phyloP scores from a whole-genome alignment of 1,140 invertebrate species.

The Leptinotarsa undecemlineata region DNA sequence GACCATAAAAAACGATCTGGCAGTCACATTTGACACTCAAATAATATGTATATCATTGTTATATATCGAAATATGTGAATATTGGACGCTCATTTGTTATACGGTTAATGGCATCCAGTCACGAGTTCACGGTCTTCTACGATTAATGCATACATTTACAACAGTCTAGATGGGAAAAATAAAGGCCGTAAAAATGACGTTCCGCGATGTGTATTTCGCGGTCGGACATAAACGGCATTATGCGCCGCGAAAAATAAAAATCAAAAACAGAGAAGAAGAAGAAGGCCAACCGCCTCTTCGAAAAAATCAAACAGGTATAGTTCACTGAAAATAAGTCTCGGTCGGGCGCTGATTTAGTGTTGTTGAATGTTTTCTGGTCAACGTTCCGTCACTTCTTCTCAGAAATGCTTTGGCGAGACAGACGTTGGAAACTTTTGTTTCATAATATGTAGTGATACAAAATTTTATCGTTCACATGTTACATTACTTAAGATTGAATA shows the following conservation, averaged over 20 bases:
- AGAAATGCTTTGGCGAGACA: no score
- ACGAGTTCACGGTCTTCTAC: background rate
- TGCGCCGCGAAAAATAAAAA: background rate
- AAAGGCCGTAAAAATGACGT: slow-evolving; percentile 5
- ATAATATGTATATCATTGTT: background rate
- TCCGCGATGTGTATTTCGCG: background rate
- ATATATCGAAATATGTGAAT: background rate
- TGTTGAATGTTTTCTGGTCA: no score
- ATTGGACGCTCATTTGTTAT: background rate
- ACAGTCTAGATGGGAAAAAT: slow-evolving; percentile 5
- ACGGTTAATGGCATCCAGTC: background rate
- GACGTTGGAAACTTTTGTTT: no score
- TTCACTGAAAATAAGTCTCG: background rate
- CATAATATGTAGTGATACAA: no score
- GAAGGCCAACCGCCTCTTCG: slow-evolving; percentile 4
- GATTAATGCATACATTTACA: slow-evolving; percentile 3
- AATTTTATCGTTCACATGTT: no score
- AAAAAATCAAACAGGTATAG: slow-evolving; percentile 1
- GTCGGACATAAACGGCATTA: background rate
- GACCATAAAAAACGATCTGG: background rate
- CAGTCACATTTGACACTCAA: background rate
- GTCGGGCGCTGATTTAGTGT: no score
- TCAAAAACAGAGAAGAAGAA: background rate
- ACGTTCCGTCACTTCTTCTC: no score
- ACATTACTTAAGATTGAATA: no score